Conservation (phyloP, 2,888 invertebrate species). For the Limnephilus lunatus region DNA sequence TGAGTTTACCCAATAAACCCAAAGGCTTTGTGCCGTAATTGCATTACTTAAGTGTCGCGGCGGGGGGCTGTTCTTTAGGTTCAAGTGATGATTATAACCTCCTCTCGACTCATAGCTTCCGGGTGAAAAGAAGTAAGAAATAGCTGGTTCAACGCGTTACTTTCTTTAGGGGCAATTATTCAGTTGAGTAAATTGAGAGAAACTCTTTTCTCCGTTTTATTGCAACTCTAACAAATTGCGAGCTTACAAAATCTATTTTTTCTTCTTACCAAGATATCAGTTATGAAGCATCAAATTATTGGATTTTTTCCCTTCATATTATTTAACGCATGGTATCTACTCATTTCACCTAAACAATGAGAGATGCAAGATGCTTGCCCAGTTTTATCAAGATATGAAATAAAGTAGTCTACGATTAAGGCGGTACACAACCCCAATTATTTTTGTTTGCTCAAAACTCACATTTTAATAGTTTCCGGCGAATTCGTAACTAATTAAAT, state of each 20-base stretch:
- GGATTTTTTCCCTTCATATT: neutral
- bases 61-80: slow-evolving; percentile 39
- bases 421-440: no score
- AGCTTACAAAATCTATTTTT: neutral
- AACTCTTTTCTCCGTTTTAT: neutral
- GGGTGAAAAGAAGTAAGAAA: slow-evolving; percentile 45
- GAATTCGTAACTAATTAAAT: no score
- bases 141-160: slow-evolving; percentile 30
- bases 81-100: slow-evolving; percentile 45
- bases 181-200: neutral
- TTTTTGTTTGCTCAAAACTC: no score
- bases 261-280: neutral
- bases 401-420: no score
- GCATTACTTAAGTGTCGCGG: slow-evolving; percentile 61
- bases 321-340: neutral
- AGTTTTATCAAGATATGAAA: neutral
- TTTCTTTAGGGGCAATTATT: slow-evolving; percentile 19
- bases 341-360: neutral
- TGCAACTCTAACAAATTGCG: neutral
- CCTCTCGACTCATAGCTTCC: slow-evolving; percentile 23
- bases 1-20: slow-evolving; percentile 59
- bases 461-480: no score
- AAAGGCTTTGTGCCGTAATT: slow-evolving; percentile 60
- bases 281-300: neutral
- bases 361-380: neutral